Base-by-base conservation (phyloP, 2,113 vertebrate genomes). In the Campylomormyrus numenius region DNA sequence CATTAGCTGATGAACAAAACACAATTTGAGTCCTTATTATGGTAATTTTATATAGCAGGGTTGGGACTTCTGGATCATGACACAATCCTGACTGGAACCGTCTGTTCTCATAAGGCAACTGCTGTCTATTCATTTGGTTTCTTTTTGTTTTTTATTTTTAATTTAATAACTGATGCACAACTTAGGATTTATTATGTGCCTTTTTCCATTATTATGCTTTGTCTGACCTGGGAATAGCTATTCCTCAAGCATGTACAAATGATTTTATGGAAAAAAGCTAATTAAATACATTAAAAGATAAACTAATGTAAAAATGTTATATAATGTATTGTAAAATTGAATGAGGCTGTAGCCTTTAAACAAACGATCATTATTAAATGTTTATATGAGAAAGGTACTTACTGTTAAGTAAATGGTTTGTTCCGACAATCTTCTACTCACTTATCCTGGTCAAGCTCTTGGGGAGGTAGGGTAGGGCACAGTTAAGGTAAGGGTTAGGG, bases 171-270 rank as follows among this genome's bases (percentile, higher is more conserved):
- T 95, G 89, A 91, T 91, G 88, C 93, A 88, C 93, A 89, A 92
- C 87, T 90, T 83, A 93, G 89, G 93, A 94, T 94, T 93, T 93
- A 95, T 94, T 93, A 91, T 93, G 96, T 96, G 96, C 95, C 96
- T 96, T 96, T 95, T 92, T 94, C 90, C 89, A 45, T 93, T 74
- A 89, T 94, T 93, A 91, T 91, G 92, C 93, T 93, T 91, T 93
- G 91, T 94, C 92, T 94, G 94, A 95, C 94, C 92, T 88, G 95
- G 93, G 94, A 95, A 95, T 93, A 94, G 94, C 89, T 92, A 88
- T 92, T 93, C 94, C 93, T 84, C 88, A 94, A 94, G 95, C 95
- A 96, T 96, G 95, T 95, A 95, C 91, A 95, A 94, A 90, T 94
- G 90, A 91, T 94, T 95, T 95, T 92, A 93, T 77, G 42, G 50